Percentiles rank a stretch among this genome's conserved stretches.
Conservation (phyloP, 2,113 vertebrate species). For the Tyrannus savana region DNA sequence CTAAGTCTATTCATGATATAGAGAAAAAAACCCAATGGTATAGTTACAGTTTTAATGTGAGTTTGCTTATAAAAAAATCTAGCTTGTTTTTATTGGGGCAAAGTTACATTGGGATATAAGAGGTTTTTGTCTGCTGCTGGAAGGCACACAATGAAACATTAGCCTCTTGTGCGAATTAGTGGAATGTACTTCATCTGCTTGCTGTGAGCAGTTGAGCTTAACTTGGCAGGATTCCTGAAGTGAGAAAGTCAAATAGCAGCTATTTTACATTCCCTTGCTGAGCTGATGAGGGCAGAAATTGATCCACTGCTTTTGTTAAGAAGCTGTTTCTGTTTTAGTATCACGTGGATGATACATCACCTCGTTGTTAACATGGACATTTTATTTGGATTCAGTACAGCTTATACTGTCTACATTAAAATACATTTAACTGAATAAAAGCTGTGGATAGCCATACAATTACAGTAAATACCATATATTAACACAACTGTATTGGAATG, state of each 20-base stretch:
- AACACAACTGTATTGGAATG: background rate
- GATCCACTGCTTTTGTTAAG: slow-evolving; percentile 29
- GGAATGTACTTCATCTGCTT: background rate
- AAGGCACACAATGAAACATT: background rate
- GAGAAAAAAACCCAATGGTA: background rate
- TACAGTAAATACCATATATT: background rate
- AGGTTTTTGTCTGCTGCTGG: background rate
- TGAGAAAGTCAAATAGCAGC: slow-evolving; percentile 27
- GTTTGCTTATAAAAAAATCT: background rate
- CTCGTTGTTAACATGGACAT: background rate
- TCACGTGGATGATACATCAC: background rate
- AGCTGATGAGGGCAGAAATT: slow-evolving; percentile 36
- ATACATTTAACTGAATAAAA: background rate
- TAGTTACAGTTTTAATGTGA: background rate
- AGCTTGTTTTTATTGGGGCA: background rate
- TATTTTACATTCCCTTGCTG: slow-evolving; percentile 23
- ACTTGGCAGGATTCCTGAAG: slow-evolving; percentile 27
- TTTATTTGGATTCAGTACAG: slow-evolving; percentile 2
- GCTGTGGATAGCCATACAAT: background rate
- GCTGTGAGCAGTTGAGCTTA: slow-evolving; percentile 24
- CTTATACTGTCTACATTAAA: background rate
- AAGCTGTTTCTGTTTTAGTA: slow-evolving; percentile 27
- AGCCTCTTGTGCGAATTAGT: slow-evolving; percentile 18
- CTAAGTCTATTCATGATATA: background rate
- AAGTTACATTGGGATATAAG: background rate